Base-by-base conservation (phyloP, 2,888 invertebrate genomes). In the Melinaea marsaeus region DNA sequence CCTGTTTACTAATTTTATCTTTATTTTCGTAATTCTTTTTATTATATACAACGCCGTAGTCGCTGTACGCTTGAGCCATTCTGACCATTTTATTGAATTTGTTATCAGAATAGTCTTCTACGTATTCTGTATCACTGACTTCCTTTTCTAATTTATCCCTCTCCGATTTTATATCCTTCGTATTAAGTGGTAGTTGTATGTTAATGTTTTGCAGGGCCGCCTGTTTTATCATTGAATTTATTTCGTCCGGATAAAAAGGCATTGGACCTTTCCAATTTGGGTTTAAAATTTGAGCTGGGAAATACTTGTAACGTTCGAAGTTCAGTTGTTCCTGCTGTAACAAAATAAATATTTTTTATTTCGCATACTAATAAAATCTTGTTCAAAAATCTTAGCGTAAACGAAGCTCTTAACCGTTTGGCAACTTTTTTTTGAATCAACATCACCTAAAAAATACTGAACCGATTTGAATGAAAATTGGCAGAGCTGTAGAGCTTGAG, bases 61-160 rank as follows among this genome's bases (percentile, higher is more conserved):
- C 90, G 64, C 89, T 90, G 46, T 90, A 90, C 0, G 89, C 89
- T 75, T 90, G 89, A 0, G 88, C 86, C 73, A 85, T 75, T 68
- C 78, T 72, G 0, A 74, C 80, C 13, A 84, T 60, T 57, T 76
- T 83, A 32, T 78, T 76, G 58, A 80, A 79, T 69, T 83, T 85
- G 51, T 73, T 77, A 13, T 76, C 72, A 2, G 81, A 54, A 72
- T 86, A 85, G 55, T 84, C 82, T 71, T 87, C 84, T 2, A 85
- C 70, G 51, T 87, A 85, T 58, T 88, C 79, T 0, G 79, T 65
- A 57, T 88, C 85, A 2, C 72, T 76, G 0, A 75, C n/a, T 32
- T 74, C 69, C 4, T 62, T 65, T 35, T 73, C 74, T 4, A 61
- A 63, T 37, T 75, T 71, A 13, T 75, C 73, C 3, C 61, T 57